These are phyloP conservation scores for Botia kubotai DNA, from an alignment of 2,797 vertebrate genomes.

Conservation along the genomic window DNA sequence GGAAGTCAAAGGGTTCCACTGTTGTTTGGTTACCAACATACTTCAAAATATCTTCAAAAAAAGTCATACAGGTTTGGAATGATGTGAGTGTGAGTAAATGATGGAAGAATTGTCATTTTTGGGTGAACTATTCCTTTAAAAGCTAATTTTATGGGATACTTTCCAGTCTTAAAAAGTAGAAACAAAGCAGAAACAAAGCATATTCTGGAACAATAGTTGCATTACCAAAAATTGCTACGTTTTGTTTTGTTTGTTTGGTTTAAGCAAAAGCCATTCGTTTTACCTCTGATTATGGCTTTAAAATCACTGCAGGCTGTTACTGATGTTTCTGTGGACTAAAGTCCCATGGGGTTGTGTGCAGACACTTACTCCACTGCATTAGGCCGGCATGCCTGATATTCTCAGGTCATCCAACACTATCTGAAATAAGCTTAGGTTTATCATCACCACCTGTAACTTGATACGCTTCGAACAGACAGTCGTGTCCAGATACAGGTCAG, in stretches of 20 bases:
- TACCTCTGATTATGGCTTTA: conserved; percentile 29
- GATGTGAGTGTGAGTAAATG: no score
- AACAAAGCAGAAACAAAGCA: not conserved
- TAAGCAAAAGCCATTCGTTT: not conserved
- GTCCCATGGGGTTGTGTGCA: conserved; percentile 54
- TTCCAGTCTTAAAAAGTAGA: not conserved
- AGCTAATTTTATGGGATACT: not conserved
- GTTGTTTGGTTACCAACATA: no score
- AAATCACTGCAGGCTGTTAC: conserved; percentile 51
- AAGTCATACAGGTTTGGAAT: no score
- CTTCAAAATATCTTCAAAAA: no score
- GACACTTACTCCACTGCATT: conserved; percentile 66
- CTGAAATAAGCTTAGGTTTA: conserved; percentile 60
- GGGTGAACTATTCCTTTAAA: no score
- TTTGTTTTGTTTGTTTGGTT: conserved; percentile 21
- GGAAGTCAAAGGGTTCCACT: no score
- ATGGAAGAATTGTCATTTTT: no score
- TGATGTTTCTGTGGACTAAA: conserved; percentile 55
- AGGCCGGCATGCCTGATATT: conserved; percentile 57
- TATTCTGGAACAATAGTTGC: not conserved
- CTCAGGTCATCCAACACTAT: conserved; percentile 60
- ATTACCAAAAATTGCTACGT: not conserved
- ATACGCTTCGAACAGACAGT: conserved; percentile 67
- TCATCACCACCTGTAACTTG: conserved; percentile 69
- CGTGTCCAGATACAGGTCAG: conserved; percentile 8